These are phyloP conservation scores for Luidia sarsii DNA, from an alignment of 53 echinoderm and acorn worm genomes.

Conservation along the genomic window DNA sequence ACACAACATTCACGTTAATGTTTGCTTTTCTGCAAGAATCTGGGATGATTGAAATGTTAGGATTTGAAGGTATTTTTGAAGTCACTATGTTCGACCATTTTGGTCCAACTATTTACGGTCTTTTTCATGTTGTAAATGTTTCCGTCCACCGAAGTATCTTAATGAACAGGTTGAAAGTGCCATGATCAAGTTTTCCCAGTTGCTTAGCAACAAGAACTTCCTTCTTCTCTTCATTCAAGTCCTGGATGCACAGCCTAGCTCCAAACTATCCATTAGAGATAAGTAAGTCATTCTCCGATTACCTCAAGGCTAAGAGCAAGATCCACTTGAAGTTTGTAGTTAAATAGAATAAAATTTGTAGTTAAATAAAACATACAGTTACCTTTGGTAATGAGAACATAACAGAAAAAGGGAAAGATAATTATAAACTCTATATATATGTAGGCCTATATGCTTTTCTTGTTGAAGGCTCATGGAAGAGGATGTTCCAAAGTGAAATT, in stretches of 20 bases:
- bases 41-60: not conserved
- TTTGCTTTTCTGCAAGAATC: not conserved
- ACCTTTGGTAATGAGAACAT: too few species aligned
- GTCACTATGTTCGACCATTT: not conserved
- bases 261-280: slow-evolving; percentile 73
- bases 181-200: slow-evolving; percentile 81
- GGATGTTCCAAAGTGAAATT: too few species aligned
- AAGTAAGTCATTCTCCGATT: slow-evolving; percentile 55
- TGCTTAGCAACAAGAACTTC: slow-evolving; percentile 87
- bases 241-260: slow-evolving; percentile 74
- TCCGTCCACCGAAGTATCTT: not conserved
- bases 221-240: slow-evolving; percentile 78
- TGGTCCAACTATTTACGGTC: not conserved
- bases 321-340: not conserved
- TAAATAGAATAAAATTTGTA: not conserved
- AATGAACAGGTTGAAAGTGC: slow-evolving; percentile 55
- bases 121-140: not conserved
- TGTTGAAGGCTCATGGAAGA: too few species aligned
- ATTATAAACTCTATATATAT: too few species aligned
- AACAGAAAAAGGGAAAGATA: too few species aligned
- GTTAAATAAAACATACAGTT: too few species aligned
- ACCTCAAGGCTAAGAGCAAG: too few species aligned
- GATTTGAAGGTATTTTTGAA: too few species aligned
- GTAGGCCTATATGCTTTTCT: too few species aligned
- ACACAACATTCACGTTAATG: not conserved